These are phyloP conservation scores for Pilophorus perplexus DNA, from an alignment of 2,888 invertebrate species.

Conservation along the genomic window DNA sequence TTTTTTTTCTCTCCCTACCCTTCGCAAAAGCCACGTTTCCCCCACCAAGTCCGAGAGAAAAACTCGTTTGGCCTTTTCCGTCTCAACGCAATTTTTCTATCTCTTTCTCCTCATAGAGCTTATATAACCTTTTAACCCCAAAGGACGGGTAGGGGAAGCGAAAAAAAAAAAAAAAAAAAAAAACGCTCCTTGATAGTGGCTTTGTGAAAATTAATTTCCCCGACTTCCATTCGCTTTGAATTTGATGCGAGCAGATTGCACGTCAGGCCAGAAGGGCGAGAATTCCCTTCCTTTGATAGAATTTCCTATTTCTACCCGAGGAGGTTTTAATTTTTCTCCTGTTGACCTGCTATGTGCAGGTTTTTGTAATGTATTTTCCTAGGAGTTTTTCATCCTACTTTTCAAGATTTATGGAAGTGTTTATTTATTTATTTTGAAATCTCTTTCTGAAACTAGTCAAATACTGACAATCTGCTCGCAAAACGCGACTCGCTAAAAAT, in stretches of 20 bases:
- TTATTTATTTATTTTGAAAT: no score
- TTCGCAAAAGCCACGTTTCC: not conserved
- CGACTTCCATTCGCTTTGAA: constrained; percentile 1
- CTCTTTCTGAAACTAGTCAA: no score
- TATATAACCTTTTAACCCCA: not conserved
- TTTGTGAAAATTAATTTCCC: constrained; percentile 21
- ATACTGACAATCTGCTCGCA: no score
- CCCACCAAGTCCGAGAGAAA: not conserved
- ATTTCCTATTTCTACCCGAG: no score
- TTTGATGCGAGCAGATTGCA: constrained; percentile 10
- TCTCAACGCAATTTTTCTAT: not conserved
- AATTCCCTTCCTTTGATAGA: no score
- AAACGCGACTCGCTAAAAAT: no score
- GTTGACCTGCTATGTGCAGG: no score
- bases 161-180: not conserved
- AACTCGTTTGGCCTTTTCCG: constrained; percentile 34
- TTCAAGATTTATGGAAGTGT: no score
- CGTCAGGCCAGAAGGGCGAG: not conserved
- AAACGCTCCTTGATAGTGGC: constrained; percentile 13
- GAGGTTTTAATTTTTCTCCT: no score
- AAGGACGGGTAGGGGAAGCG: constrained; percentile 1
- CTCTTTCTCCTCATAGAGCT: not conserved
- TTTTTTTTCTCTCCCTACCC: constrained; percentile 17
- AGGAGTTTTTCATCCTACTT: no score
- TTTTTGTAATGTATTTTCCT: no score